Conservation (phyloP, 2,113 vertebrate genomes). For the Cromileptes altivelis region DNA sequence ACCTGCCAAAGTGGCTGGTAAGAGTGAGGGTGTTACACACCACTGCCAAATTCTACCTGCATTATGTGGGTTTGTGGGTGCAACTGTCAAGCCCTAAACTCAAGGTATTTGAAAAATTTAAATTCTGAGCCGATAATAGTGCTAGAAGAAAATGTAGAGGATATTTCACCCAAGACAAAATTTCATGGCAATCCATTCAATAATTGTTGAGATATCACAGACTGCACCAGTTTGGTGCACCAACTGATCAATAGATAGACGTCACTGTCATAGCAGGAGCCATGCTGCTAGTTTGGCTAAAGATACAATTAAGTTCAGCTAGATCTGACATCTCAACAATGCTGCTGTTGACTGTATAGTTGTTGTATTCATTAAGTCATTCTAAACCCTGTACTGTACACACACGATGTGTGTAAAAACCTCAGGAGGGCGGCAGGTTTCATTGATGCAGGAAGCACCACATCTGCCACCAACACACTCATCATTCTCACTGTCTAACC, state of each 20-base stretch:
- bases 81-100: too few species aligned
- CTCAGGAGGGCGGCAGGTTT: neutral
- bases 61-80: too few species aligned
- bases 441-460: neutral
- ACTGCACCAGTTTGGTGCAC: too few species aligned
- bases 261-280: too few species aligned
- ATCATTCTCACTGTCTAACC: neutral
- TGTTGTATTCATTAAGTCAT: neutral
- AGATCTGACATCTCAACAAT: neutral
- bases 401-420: neutral
- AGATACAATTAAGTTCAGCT: neutral
- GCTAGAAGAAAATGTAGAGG: too few species aligned
- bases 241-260: neutral
- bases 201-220: neutral
- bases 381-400: neutral
- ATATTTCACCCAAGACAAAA: too few species aligned
- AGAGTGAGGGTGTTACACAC: too few species aligned
- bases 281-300: neutral
- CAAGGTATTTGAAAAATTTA: too few species aligned
- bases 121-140: too few species aligned
- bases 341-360: neutral
- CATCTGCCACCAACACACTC: neutral
- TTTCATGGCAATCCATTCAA: neutral
- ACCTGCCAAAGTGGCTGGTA: too few species aligned
- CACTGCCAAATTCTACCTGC: too few species aligned